Evolutionary conservation across 2,113 vertebrate species (phyloP), one percentile per base, ranked within the genome.

Genomic region (Orycteropus afer): DNA sequence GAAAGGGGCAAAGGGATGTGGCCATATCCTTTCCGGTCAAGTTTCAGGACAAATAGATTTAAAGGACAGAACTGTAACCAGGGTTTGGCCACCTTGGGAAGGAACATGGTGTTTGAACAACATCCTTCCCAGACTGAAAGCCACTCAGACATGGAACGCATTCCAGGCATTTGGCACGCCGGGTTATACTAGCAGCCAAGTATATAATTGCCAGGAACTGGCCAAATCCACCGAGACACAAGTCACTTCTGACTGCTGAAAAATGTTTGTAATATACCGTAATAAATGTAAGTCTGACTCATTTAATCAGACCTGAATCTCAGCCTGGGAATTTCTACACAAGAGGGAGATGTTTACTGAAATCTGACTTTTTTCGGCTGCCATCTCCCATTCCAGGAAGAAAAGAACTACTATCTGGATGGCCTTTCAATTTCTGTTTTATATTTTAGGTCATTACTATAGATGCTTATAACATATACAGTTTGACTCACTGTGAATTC

Each of bases 121-220:
- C 74, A 79, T 81, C 87, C 51, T 91, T 78, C 59, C 87, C 94
- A 90, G 96, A 92, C 78, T 53, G 85, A 94, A 90, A 93, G 92
- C 90, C 0, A 1, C 78, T 91, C 90, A 94, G 94, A 90, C 45
- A 0, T 4, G 51, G 81, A 82, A 78, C 2, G 0, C 81, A 42
- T 61, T 93, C 49, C 92, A 94, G 87, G 85, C 49, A 14, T 90
- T 92, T 94, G 97, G 96, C 96, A 59, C 22, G 2, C 83, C 34
- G 22, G 37, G 57, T 74, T 79, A 42, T 14, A 65, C 74, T 37
- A 83, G 92, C 82, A 71, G 93, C 96, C 97, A 97, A 97, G 78
- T 86, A 69, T 93, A 83, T 94, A 92, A 95, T 76, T 96, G 88
- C 94, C 95, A 94, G 96, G 95, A 97, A 96, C 88, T 74, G 40